Evolutionary conservation across 2,888 invertebrate genomes (phyloP), one percentile per base, ranked within the genome.

Genomic region (Mactromeris polynyma): DNA sequence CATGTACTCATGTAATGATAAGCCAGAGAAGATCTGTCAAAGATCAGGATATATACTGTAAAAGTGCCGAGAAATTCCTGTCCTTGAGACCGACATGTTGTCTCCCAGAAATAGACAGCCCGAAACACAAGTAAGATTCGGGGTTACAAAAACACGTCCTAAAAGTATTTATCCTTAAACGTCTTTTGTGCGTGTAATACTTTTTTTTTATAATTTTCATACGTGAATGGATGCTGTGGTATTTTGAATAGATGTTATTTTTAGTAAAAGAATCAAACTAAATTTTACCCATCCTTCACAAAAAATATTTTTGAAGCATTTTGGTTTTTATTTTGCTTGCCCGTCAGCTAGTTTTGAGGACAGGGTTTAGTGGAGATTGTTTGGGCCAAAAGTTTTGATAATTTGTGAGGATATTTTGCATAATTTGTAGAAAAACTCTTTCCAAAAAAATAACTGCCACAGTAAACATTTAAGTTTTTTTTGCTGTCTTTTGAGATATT

Each of bases 1-100:
- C 98, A 0, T 98, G 98, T 95, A 97, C 98, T 31, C 98, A 98
- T 97, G 97, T 98, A 38, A 98, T 98, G 98, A 97, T 98, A 86
- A 98, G 98, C n/a, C 98, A 98, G 97, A 97, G 98, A 88, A 97
- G 97, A 93, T 97, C 98, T 94, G 97, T 98, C 83, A 97, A 97
- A 91, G 98, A 98, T 95, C 97, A 98, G 81, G 98, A 98, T 97
- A 97, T 98, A 0, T 98, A 98, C 95, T 97, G 98, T 93, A 98
- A 98, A 90, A 98, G 98, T 89, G 98, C 98, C 0, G 98, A 98
- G 95, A 98, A 98, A 96, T 98, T 98, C 95, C 97, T 98, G 81
- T 97, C 98, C 2, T 97, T 98, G 42, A 97, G 98, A 46, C 99
- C 99, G 94, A 97, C 97, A 95, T 97, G 97, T 93, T 96, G 97